phyloP scores from a whole-genome alignment of 2,888 invertebrate genomes.

The Hermodice carunculata region DNA sequence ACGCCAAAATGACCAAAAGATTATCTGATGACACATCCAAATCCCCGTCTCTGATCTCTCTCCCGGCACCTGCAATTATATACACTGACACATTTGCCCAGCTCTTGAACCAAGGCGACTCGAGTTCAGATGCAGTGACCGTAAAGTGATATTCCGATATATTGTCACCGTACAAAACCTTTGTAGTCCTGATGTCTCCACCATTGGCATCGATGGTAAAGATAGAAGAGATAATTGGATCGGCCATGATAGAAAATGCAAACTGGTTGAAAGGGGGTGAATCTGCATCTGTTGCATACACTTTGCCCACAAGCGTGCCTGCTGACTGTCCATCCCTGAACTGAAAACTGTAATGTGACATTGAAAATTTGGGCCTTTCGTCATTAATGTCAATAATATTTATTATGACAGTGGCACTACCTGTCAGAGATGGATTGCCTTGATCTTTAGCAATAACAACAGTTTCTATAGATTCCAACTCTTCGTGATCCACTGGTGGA shows the following conservation, averaged over 20 bases:
- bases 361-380: neutral
- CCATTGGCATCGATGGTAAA: neutral
- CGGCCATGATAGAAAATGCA: neutral
- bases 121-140: too few relatives aligned
- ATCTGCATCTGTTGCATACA: neutral
- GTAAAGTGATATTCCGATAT: neutral
- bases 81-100: too few relatives aligned
- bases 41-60: too few relatives aligned
- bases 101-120: too few relatives aligned
- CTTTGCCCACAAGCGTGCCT: neutral
- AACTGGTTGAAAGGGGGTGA: neutral
- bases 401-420: slow-evolving; percentile 76
- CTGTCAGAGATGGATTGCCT: slow-evolving; percentile 80
- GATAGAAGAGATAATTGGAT: neutral
- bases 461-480: slow-evolving; percentile 71
- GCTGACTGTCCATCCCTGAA: neutral
- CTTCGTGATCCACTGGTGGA: neutral
- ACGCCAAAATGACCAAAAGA: too few relatives aligned
- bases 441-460: slow-evolving; percentile 85
- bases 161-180: neutral
- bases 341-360: neutral
- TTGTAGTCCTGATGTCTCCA: neutral
- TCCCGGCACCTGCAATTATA: too few relatives aligned
- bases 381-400: neutral
- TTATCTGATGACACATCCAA: too few relatives aligned